A percentile compares a stretch with the other conserved stretches of the same genome.
These are phyloP conservation scores for Echiichthys vipera DNA, from an alignment of 2,797 vertebrate genomes.

Conservation along the genomic window DNA sequence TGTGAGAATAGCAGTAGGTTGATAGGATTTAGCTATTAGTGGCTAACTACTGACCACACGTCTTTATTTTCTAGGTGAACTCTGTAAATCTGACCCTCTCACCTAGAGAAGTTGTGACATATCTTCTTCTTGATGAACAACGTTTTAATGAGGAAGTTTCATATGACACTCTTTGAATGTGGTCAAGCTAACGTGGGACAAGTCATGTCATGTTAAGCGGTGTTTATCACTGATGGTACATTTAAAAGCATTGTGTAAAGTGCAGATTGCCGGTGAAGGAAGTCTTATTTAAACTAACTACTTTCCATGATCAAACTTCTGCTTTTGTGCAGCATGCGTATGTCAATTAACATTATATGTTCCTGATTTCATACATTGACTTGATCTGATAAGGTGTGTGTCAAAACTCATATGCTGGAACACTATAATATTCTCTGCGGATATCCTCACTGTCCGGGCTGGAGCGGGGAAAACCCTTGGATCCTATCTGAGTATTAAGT, in stretches of 20 bases:
- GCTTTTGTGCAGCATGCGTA: constrained; percentile 16
- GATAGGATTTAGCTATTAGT: neutral
- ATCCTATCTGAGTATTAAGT: neutral
- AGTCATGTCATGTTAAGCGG: neutral
- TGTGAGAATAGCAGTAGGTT: too few relatives aligned
- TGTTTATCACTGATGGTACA: neutral
- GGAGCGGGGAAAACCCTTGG: constrained; percentile 31
- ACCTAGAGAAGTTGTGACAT: neutral
- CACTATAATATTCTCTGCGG: neutral
- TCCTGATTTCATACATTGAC: constrained; percentile 19
- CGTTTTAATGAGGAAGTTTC: constrained; percentile 24
- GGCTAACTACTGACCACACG: neutral
- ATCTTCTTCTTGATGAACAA: neutral
- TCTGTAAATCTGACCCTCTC: neutral
- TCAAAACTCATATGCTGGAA: neutral
- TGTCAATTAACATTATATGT: neutral
- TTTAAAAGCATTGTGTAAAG: neutral
- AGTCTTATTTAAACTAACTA: constrained; percentile 10
- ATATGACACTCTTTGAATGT: neutral
- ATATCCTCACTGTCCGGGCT: neutral
- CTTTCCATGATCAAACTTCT: constrained; percentile 22
- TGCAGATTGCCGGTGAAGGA: constrained; percentile 22
- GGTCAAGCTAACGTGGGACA: neutral
- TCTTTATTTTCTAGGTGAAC: neutral
- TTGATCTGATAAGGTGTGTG: neutral